Evolutionary conservation across 2,113 vertebrate genomes (phyloP).

Genomic region (Arvicanthis niloticus): DNA sequence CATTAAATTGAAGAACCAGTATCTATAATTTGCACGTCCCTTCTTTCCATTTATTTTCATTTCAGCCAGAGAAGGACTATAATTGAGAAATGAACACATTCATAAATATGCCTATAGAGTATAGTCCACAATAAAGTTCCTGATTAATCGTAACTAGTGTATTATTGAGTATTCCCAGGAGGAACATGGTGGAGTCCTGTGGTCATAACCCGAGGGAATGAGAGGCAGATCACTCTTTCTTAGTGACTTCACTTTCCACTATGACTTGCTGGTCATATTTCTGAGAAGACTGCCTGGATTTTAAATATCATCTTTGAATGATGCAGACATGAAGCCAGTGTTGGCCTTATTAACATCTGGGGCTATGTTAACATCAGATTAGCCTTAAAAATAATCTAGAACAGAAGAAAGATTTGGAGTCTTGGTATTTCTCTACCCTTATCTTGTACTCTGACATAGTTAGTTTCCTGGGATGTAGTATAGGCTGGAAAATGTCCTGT

Average conservation of each 20-base stretch:
- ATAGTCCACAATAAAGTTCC: background rate
- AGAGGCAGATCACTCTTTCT: background rate
- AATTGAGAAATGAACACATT: constrained; percentile 8
- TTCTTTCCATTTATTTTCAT: constrained; percentile 52
- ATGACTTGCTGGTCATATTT: background rate
- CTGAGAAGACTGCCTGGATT: background rate
- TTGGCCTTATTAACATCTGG: background rate
- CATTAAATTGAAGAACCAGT: constrained; percentile 45
- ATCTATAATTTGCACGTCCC: constrained; percentile 26
- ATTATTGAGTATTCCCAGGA: background rate
- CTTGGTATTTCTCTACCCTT: background rate
- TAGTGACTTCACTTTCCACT: background rate
- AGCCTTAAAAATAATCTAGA: background rate
- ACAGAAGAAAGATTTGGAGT: background rate
- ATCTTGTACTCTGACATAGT: background rate
- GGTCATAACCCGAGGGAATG: background rate
- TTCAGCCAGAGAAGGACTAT: constrained; percentile 11
- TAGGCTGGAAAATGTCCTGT: background rate
- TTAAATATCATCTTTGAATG: constrained; percentile 5
- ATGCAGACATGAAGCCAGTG: background rate
- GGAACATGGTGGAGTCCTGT: fast-evolving
- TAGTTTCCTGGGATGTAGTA: background rate
- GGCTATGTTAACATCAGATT: background rate
- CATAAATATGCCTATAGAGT: background rate
- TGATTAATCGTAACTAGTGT: background rate